Base-by-base conservation (phyloP, 2,113 vertebrate genomes). In the Boleophthalmus pectinirostris region DNA sequence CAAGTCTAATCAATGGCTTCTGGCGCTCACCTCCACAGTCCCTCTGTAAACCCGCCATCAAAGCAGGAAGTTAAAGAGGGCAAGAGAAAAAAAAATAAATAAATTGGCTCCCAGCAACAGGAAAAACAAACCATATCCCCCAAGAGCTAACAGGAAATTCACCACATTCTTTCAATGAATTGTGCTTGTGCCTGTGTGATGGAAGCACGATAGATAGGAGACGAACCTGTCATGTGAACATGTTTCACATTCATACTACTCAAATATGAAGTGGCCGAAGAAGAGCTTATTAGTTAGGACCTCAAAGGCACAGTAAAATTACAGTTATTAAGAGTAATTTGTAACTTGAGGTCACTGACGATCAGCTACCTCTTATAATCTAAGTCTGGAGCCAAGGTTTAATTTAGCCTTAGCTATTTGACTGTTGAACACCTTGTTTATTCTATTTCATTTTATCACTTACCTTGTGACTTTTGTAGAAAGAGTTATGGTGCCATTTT, bases 101-200 rank as follows among this genome's bases (percentile, higher is more conserved):
- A 54, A 54, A 54, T 87, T 84, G 85, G 86, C 90, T 94, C 83
- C 79, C 73, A 90, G 84, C 84, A 91, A 93, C 93, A 93, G 93
- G 93, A 94, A 94, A 93, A 93, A 92, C 93, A 93, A 93, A 91
- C 89, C 90, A 92, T 89, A 91, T 92, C 93, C 91, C 92, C 87
- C 82, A 91, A 91, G 92, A 92, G 91, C 90, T 90, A 93, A 93
- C 93, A 93, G 93, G 94, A 94, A 94, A 94, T 94, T 93, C 88
- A 79, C 79, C 16, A 66, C 91, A 94, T 94, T 93, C 92, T 92
- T 87, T 85, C 78, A 74, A 84, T 89, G 81, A 88, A 90, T 90
- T 88, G 84, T 84, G 86, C 77, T 79, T 88, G 84, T 84, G 86
- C 77, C 78, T 69, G 81, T 84, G 81, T 85, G 81, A 89, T 75